A percentile compares a stretch with the other conserved stretches of the same genome.
These are phyloP conservation scores for Lota lota DNA, from an alignment of 2,113 vertebrate genomes.

Conservation along the genomic window DNA sequence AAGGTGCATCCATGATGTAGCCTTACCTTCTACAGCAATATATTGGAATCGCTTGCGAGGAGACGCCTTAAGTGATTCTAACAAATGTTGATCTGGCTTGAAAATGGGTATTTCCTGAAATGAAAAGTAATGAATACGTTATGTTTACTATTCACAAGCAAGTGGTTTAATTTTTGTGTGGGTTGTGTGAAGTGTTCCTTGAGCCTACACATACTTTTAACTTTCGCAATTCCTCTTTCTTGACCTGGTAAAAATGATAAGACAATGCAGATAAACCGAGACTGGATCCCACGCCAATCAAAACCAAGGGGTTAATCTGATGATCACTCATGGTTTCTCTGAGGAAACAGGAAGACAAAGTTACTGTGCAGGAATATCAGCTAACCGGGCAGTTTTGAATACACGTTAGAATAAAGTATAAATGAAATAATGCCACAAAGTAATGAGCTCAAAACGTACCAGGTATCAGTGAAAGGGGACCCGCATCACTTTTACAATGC, in stretches of 20 bases:
- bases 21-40: conserved; percentile 73
- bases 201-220: conserved; percentile 52
- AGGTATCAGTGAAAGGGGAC: too few relatives aligned
- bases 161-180: background rate
- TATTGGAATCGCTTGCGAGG: conserved; percentile 62
- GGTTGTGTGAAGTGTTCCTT: too few relatives aligned
- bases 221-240: conserved; percentile 59
- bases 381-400: too few relatives aligned
- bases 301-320: conserved; percentile 49
- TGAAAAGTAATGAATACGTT: background rate
- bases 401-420: too few relatives aligned
- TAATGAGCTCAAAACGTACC: too few relatives aligned
- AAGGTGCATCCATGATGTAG: background rate
- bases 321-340: conserved; percentile 61
- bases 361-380: too few relatives aligned
- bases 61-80: conserved; percentile 55
- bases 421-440: too few relatives aligned
- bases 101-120: conserved; percentile 68
- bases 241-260: conserved; percentile 65
- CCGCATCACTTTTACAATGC: background rate
- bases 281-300: conserved; percentile 66
- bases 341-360: background rate
- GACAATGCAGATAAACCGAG: conserved; percentile 71
- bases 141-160: background rate
- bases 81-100: conserved; percentile 61